Evolutionary conservation across 2,888 invertebrate genomes (phyloP), one percentile per base, ranked within the genome.

Genomic region (Habroteleia sp.): DNA sequence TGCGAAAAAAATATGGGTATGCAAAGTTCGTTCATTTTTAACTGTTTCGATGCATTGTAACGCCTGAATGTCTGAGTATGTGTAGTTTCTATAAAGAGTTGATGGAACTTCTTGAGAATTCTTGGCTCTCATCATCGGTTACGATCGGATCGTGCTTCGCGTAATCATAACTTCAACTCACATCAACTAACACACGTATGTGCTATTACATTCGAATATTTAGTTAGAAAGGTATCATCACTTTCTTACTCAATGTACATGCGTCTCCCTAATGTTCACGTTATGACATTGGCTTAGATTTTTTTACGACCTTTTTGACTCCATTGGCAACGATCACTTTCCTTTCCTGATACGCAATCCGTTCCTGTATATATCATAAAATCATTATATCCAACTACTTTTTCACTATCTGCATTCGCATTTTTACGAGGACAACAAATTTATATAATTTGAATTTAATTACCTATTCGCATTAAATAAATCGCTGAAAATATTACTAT

Each of bases 311-410:
- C 77, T 71, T 74, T 77, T 63, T 58, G 71, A 69, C 73, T 69
- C 54, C 60, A 39, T 37, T 31, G 20, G 39, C 62, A 63, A 69
- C 65, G 54, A 76, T 77, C 68, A 77, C 79, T 80, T 77, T 80
- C 77, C 77, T 78, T 74, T 80, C 75, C 77, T 77, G 78, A 77
- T 74, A 73, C 56, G 60, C 76, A 72, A 69, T 58, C 54, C 31
- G 56, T 71, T 77, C 66, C 52, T 56, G 52, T 50, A n/a, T 29
- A 31, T 11, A 20, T 50, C 20, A 35, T 52, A 50, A 60, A 73
- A 78, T 69, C 66, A 74, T 78, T 72, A 72, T 54, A 56, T 62
- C 50, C 25, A 8, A 25, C 39, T 14, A 14, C 16, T 31, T 42
- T 60, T 37, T 25, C 17, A 33, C 29, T 25, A 11, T 17, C 1